These are phyloP conservation scores for Ploceus nigricollis DNA, from an alignment of 2,113 vertebrate species.

Conservation along the genomic window DNA sequence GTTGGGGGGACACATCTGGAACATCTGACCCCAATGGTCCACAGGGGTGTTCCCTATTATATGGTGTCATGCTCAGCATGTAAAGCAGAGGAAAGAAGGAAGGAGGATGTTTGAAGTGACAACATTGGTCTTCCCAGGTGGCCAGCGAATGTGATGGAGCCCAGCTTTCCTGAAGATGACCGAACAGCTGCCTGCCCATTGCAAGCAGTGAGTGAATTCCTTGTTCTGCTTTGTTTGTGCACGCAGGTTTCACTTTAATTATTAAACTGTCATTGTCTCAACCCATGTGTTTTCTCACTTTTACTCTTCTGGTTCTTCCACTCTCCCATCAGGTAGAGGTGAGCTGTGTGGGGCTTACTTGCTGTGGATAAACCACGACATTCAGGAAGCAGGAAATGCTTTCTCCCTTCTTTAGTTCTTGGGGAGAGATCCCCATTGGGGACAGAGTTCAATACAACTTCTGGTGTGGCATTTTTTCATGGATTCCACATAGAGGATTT, in stretches of 20 bases:
- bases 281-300: not conserved
- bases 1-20: not conserved
- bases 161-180: not conserved
- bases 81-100: not conserved
- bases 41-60: not conserved
- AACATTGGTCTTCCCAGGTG: not conserved
- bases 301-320: too few relatives aligned
- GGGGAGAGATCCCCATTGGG: accelerated
- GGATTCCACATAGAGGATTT: accelerated
- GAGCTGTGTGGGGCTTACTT: not conserved
- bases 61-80: not conserved
- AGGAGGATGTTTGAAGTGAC: not conserved
- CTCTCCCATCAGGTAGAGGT: not conserved
- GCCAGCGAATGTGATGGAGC: not conserved
- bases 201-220: not conserved
- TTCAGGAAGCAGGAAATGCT: not conserved
- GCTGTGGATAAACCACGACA: not conserved
- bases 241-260: accelerated
- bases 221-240: not conserved
- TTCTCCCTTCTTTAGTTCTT: not conserved
- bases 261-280: not conserved
- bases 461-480: accelerated
- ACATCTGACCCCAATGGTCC: not conserved
- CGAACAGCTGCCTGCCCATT: not conserved
- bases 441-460: accelerated